Conservation (phyloP, 2,113 vertebrate genomes). For the Eurypyga helias region DNA sequence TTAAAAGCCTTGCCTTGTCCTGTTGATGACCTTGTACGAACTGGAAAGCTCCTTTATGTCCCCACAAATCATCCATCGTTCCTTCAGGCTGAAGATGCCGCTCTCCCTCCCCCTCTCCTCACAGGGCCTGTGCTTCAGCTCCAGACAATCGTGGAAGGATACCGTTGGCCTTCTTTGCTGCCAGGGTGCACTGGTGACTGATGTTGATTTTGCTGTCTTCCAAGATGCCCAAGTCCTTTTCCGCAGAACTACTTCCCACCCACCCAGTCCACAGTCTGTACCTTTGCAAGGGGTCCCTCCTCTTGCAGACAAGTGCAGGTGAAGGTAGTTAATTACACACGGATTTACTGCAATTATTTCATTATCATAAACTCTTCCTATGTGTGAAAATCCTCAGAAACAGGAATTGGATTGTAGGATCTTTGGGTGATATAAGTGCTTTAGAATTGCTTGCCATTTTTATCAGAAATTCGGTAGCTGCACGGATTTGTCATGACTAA, state of each 20-base stretch:
- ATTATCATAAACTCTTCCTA: background rate
- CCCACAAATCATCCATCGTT: background rate
- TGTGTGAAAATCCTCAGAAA: background rate
- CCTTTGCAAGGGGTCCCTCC: background rate
- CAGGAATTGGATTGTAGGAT: background rate
- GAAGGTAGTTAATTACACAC: background rate
- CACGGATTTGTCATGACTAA: background rate
- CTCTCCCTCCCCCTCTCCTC: background rate
- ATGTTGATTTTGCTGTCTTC: background rate
- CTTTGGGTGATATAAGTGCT: background rate
- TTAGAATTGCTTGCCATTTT: background rate
- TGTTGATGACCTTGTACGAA: background rate
- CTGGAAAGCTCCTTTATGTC: background rate
- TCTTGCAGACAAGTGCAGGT: background rate
- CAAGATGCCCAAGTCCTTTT: background rate
- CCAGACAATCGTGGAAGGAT: accelerated
- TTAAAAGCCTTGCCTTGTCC: background rate
- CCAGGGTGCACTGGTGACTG: background rate
- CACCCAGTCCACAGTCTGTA: background rate
- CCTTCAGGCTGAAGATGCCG: background rate
- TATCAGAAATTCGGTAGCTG: background rate
- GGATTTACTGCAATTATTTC: background rate
- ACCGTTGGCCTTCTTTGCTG: background rate
- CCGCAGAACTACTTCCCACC: background rate
- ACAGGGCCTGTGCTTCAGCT: background rate